phyloP scores from a whole-genome alignment of 2,113 vertebrate genomes.

The Nothoprocta pentlandii region DNA sequence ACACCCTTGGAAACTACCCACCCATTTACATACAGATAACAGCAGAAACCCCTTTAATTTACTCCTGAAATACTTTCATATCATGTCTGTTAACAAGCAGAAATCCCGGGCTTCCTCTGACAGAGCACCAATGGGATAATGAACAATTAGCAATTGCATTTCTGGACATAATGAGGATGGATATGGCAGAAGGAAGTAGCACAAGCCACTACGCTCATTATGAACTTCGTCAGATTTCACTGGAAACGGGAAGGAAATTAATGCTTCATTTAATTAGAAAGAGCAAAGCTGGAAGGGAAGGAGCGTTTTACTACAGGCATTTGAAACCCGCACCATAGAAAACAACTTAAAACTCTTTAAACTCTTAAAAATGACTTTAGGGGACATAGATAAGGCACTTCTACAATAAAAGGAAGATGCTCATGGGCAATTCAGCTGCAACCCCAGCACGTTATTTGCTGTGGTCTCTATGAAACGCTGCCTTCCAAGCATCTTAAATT shows the following conservation, averaged over 20 bases:
- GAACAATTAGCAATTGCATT: neutral
- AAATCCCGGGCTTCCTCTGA: neutral
- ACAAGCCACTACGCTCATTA: neutral
- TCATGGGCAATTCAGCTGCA: neutral
- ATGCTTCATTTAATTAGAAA: neutral
- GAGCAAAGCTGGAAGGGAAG: neutral
- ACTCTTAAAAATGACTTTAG: neutral
- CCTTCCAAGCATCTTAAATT: neutral
- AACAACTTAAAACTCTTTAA: neutral
- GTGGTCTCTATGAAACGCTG: neutral
- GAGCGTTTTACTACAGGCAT: neutral
- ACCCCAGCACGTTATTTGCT: neutral
- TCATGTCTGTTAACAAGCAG: neutral
- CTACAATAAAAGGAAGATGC: neutral
- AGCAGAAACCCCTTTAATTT: neutral
- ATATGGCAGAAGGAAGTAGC: neutral
- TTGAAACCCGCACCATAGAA: neutral
- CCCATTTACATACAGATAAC: neutral
- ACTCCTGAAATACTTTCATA: conserved; percentile 11
- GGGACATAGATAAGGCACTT: neutral
- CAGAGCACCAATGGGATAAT: neutral
- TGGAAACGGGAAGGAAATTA: neutral
- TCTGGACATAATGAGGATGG: neutral
- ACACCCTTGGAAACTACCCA: neutral
- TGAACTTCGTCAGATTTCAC: neutral